These are phyloP conservation scores for Microctonus brassicae DNA, from an alignment of 2,888 invertebrate genomes.

Conservation along the genomic window DNA sequence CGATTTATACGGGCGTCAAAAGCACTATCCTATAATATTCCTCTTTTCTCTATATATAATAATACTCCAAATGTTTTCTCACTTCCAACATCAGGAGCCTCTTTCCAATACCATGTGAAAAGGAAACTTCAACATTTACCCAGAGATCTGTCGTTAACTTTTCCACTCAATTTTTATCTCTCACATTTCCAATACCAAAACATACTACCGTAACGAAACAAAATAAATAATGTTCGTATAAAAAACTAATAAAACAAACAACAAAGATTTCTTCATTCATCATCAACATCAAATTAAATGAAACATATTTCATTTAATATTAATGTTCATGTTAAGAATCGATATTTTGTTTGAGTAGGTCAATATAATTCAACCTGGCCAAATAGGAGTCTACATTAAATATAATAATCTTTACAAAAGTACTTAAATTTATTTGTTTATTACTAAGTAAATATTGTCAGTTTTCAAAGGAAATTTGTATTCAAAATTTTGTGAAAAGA, in stretches of 20 bases:
- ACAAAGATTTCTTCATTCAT: no score
- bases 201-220: neutral
- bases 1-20: conserved; percentile 41
- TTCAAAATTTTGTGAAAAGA: no score
- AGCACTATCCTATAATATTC: conserved; percentile 17
- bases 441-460: no score
- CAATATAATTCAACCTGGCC: no score
- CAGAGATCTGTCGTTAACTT: conserved; percentile 7
- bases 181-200: neutral
- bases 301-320: no score
- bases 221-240: neutral
- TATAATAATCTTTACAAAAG: no score
- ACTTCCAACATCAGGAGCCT: conserved; percentile 3
- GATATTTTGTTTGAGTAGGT: no score
- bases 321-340: no score
- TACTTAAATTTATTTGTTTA: no score
- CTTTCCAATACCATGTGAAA: neutral
- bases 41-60: neutral
- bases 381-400: no score
- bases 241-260: neutral
- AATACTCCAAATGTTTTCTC: neutral
- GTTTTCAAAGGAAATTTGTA: no score
- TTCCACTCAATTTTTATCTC: neutral
- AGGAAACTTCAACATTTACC: conserved; percentile 4
- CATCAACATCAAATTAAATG: no score